These are phyloP conservation scores for Erannis defoliaria DNA, from an alignment of 2,888 invertebrate genomes.

Conservation along the genomic window DNA sequence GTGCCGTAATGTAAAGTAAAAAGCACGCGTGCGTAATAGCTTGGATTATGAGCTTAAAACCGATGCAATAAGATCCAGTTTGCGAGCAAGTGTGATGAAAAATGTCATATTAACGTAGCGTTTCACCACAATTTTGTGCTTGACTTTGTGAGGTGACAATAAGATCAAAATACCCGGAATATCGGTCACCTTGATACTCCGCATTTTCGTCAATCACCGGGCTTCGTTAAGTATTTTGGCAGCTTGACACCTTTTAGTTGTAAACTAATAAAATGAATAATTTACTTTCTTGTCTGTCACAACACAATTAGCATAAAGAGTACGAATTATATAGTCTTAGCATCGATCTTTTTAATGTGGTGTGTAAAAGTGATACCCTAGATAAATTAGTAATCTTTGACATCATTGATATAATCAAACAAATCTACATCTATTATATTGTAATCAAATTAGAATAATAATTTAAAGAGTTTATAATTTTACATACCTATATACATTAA, in stretches of 20 bases:
- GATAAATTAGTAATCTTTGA: conserved; percentile 18
- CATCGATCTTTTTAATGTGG: too few relatives aligned
- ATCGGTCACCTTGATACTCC: conserved; percentile 46
- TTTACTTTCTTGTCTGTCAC: conserved; percentile 34
- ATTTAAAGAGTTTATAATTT: too few relatives aligned
- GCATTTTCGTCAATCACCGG: conserved; percentile 43
- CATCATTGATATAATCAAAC: too few relatives aligned
- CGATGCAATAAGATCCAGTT: too few relatives aligned
- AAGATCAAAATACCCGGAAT: conserved; percentile 34
- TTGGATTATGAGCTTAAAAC: too few relatives aligned
- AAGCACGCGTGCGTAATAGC: too few relatives aligned
- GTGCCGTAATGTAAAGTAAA: too few relatives aligned
- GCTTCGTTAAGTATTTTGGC: conserved; percentile 44
- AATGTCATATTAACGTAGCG: too few relatives aligned
- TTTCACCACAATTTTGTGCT: background rate
- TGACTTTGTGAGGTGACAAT: conserved; percentile 7
- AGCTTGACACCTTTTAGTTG: conserved; percentile 41
- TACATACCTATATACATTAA: too few relatives aligned
- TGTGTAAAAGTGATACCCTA: conserved; percentile 1
- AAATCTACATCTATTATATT: too few relatives aligned
- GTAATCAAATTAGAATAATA: too few relatives aligned
- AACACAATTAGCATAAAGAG: conserved; percentile 31
- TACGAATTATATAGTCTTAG: conserved; percentile 34
- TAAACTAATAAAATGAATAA: conserved; percentile 41
- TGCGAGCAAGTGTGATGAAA: too few relatives aligned